Evolutionary conservation across 2,888 invertebrate genomes (phyloP).

Genomic region (Venustoraphidia nigricollis): DNA sequence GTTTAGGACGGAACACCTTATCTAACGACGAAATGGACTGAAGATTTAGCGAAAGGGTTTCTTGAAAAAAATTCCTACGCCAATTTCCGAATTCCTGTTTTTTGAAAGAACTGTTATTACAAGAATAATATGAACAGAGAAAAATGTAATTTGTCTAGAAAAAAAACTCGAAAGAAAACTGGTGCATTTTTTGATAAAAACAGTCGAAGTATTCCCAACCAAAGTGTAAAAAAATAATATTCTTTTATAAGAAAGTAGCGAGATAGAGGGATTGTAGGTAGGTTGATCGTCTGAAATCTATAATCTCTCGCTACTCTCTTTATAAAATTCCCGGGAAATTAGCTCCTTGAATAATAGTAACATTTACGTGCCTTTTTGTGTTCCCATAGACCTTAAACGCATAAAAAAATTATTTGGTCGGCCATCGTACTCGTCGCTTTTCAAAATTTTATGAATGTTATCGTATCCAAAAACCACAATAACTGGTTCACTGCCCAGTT

Average conservation of each 20-base stretch:
- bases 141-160: not conserved
- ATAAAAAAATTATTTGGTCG: slow-evolving; percentile 51
- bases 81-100: not conserved
- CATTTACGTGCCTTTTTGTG: slow-evolving; percentile 30
- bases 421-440: slow-evolving; percentile 42
- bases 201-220: too few species aligned
- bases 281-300: too few species aligned
- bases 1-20: too few species aligned
- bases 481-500: slow-evolving; percentile 34
- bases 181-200: too few species aligned
- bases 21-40: too few species aligned
- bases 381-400: slow-evolving; percentile 44
- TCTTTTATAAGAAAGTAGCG: too few species aligned
- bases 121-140: not conserved
- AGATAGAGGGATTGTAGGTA: too few species aligned
- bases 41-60: too few species aligned
- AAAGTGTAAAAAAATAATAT: too few species aligned
- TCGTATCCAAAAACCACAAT: slow-evolving; percentile 38
- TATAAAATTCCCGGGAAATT: too few species aligned
- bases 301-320: too few species aligned
- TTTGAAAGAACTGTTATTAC: not conserved
- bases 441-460: slow-evolving; percentile 34
- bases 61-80: too few species aligned
- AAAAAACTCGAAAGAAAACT: not conserved
- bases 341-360: slow-evolving; percentile 18